A percentile compares a stretch with the other conserved stretches of the same genome.
phyloP scores from a whole-genome alignment of 2,797 vertebrate genomes.

The Xenentodon cancila region DNA sequence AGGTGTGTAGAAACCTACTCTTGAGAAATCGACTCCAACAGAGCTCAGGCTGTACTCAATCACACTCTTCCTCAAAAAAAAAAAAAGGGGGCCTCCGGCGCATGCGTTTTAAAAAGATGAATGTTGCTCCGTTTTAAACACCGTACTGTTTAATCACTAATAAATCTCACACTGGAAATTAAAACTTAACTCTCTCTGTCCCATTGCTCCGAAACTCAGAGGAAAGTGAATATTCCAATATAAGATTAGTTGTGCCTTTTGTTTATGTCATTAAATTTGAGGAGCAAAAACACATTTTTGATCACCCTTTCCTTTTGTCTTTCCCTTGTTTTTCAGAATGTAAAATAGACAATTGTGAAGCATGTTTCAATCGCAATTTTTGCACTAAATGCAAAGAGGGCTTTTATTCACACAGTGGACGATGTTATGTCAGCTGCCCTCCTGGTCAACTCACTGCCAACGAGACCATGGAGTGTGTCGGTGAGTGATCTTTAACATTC shows the following conservation, averaged over 20 bases:
- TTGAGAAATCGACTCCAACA: constrained; percentile 31
- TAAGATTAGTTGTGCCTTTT: not conserved
- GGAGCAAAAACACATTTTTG: constrained; percentile 6
- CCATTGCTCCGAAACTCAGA: constrained; percentile 13
- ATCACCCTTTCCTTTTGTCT: constrained; percentile 54
- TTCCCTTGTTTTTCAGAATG: constrained; percentile 88
- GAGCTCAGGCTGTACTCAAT: constrained; percentile 40
- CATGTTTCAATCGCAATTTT: constrained; percentile 98
- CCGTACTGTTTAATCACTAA: constrained; percentile 49
- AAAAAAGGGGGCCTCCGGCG: constrained; percentile 36
- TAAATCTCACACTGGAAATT: constrained; percentile 62
- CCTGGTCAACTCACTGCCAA: constrained; percentile 88
- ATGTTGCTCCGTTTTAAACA: constrained; percentile 26
- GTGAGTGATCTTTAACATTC: constrained; percentile 79
- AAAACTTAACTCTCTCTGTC: constrained; percentile 32
- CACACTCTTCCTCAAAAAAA: constrained; percentile 34
- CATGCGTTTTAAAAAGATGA: constrained; percentile 67
- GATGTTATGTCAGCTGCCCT: constrained; percentile 91
- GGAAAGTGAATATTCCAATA: constrained; percentile 17
- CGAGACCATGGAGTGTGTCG: constrained; percentile 94
- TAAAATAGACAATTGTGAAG: constrained; percentile 98
- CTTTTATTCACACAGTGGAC: constrained; percentile 95
- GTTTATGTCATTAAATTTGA: no score
- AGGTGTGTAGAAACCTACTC: constrained; percentile 48
- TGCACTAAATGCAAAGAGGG: constrained; percentile 99